Percentiles rank a stretch among this genome's conserved stretches.
Evolutionary conservation across 2,888 invertebrate genomes (phyloP).

Genomic region (Apodemia mormo): DNA sequence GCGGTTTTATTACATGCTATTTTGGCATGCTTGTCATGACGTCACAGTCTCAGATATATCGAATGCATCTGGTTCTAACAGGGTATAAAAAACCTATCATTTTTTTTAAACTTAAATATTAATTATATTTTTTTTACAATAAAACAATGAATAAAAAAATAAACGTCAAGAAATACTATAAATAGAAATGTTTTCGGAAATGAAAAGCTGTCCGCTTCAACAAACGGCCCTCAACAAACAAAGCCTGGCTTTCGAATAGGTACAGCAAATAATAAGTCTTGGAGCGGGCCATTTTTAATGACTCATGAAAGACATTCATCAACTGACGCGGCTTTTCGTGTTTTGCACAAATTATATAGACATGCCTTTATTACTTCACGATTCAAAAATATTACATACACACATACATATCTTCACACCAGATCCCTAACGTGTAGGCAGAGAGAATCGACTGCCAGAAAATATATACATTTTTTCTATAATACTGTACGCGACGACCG

Average conservation of each 20-base stretch:
- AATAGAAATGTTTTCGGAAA: slow-evolving; percentile 8
- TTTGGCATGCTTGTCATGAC: too few relatives aligned
- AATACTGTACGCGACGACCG: too few relatives aligned
- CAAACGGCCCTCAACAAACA: slow-evolving; percentile 3
- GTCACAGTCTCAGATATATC: too few relatives aligned
- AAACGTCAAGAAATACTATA: background rate
- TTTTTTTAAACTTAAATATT: too few relatives aligned
- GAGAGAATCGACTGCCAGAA: too few relatives aligned
- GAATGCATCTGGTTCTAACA: too few relatives aligned
- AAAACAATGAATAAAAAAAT: background rate
- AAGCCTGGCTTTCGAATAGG: slow-evolving; percentile 12
- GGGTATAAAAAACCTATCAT: too few relatives aligned
- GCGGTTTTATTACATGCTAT: too few relatives aligned
- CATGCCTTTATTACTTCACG: background rate
- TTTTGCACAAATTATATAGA: background rate
- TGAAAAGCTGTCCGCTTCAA: slow-evolving; percentile 10
- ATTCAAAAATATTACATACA: too few relatives aligned
- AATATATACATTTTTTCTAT: too few relatives aligned
- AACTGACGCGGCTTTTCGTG: slow-evolving; percentile 26
- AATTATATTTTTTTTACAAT: background rate
- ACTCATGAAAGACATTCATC: slow-evolving; percentile 58
- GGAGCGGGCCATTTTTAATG: slow-evolving; percentile 53
- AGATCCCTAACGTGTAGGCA: too few relatives aligned
- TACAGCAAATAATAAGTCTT: slow-evolving; percentile 32
- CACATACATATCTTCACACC: too few relatives aligned